Base-by-base conservation (phyloP, 2,113 vertebrate species). In the Eptatretus burgeri region DNA sequence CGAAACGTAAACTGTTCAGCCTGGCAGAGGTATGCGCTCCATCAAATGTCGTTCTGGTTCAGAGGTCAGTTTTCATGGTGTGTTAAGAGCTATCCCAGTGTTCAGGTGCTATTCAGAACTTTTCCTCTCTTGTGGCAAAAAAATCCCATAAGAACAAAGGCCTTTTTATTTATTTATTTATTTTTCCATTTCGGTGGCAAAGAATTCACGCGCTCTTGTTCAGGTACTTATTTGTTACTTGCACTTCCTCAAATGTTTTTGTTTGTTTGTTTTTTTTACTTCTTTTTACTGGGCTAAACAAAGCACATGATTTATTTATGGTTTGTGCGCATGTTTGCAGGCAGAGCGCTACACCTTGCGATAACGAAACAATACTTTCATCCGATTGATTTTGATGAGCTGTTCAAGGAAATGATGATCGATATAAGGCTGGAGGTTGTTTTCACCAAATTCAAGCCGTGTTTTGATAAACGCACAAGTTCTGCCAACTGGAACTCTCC, bases 401-500 rank as follows among this genome's bases (percentile, higher is more conserved):
- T 60, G 11, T 60, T 60, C 20, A 12, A 60, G n/a, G 56, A 7
- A 41, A 41, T 2, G 56, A 9, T 60, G 9, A 12, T 17, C n/a
- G 56, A 17, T 17, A 9, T 20, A 11, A 20, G 13, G n/a, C 56
- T 60, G 56, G 56, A 60, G 11, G 56, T 60, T n/a, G 13, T 60
- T 20, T 60, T 60, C 11, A 13, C n/a, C 56, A 60, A 60, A 20
- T 20, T n/a, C 56, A 60, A 60, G 56, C n/a, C n/a, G 56, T 60
- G 56, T 60, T 60, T 17, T 20, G 56, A 17, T 2, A 60, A 20
- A 17, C 56, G 56, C 20, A 17, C 56, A n/a, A 60, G 56, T 12
- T 60, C 56, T n/a, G 56, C 56, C 56, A 60, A 10, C 56, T 60
- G 56, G 56, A 60, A 60, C 56, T 60, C 56, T 11, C 56, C 56